Base-by-base conservation (phyloP, 2,888 invertebrate genomes). In the Muschampia plurimacula region DNA sequence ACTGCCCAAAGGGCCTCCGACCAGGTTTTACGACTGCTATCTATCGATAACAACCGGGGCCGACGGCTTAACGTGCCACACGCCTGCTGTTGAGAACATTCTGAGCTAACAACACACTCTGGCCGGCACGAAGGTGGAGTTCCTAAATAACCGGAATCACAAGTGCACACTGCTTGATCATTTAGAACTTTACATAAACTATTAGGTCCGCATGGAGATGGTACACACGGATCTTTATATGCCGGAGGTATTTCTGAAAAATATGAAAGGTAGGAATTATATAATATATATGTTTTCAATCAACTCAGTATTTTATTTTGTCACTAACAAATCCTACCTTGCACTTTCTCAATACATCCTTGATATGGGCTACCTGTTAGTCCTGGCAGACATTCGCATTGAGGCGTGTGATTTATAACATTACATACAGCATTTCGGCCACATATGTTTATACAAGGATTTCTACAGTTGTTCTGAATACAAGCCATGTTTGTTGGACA, bases 191-290 rank as follows among this genome's bases (percentile, higher is more conserved):
- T 95, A 83, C 97, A 98, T 79, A 96, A 95, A 39, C 97, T 96
- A 83, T 97, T 96, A 10, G 95, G 87, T n/a, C 97, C 97, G 87
- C 97, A 97, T n/a, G 96, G 95, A 13, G 97, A 96, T 62, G 97
- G 97, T 74, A 93, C 86, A 82, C 97, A 98, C 0, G 97, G 97
- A 82, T 96, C 83, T 75, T 85, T 90, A 77, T 89, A 89, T 44
- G 88, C 82, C 22, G 76, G 65, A 36, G 85, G 80, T 62, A 83
- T 76, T 79, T 90, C 94, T 91, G 81, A 77, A 87, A 89, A 73
- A 71, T 68, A 66, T 69, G 39, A 39, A 39, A 10, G 22, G 9
- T 2, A 55, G 9, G 22, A 4, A 55, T 55, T 55, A 22, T 55
- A 9, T 41, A 32, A 13, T 52, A 15, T 2, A 12, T 15, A 2